phyloP scores from a whole-genome alignment of 2,888 invertebrate genomes.

The Hydropsyche betteni region DNA sequence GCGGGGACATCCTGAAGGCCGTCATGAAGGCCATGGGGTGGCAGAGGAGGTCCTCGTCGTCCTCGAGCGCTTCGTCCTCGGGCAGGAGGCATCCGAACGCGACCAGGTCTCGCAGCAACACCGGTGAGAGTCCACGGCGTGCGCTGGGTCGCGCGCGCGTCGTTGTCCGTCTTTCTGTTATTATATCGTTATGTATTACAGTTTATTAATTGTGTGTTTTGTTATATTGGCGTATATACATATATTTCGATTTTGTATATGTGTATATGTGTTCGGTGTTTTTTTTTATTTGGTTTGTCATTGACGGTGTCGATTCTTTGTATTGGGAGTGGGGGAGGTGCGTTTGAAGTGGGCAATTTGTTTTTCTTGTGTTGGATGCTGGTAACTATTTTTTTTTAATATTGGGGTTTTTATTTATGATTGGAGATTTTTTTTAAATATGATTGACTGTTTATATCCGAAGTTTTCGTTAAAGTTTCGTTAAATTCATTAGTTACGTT shows the following conservation, averaged over 20 bases:
- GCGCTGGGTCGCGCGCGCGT: neutral
- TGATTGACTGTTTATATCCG: too few relatives aligned
- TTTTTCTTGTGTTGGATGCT: too few relatives aligned
- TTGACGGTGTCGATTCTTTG: neutral
- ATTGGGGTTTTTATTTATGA: too few relatives aligned
- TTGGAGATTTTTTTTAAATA: too few relatives aligned
- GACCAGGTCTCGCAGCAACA: slow-evolving; percentile 54
- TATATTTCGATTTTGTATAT: too few relatives aligned
- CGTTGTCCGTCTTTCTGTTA: neutral
- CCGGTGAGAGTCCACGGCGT: slow-evolving; percentile 61
- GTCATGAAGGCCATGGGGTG: slow-evolving; percentile 62
- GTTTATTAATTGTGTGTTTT: neutral
- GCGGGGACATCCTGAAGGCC: slow-evolving; percentile 66
- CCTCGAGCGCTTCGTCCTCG: slow-evolving; percentile 24
- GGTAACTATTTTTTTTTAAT: too few relatives aligned
- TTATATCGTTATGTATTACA: slow-evolving; percentile 1
- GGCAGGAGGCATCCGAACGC: slow-evolving; percentile 46
- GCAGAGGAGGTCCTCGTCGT: slow-evolving; percentile 57
- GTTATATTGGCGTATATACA: too few relatives aligned
- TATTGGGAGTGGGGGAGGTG: slow-evolving; percentile 7
- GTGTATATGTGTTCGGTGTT: too few relatives aligned
- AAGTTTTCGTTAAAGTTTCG: too few relatives aligned
- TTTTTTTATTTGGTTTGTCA: neutral
- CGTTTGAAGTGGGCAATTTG: slow-evolving; percentile 20
- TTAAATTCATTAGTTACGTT: too few relatives aligned